phyloP scores from a whole-genome alignment of 2,113 vertebrate genomes.

The Python bivittatus region DNA sequence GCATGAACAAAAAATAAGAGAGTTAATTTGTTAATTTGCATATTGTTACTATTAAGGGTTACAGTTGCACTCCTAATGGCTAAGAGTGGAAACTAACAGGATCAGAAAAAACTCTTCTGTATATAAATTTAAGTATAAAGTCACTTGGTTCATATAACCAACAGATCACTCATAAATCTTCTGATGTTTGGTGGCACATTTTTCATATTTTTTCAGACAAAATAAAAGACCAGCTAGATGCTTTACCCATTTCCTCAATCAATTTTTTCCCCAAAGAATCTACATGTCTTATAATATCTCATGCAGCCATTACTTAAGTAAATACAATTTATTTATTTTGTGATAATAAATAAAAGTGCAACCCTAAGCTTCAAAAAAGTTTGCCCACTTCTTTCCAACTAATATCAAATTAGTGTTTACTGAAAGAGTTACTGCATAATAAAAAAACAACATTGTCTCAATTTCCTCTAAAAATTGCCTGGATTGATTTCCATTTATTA shows the following conservation, averaged over 20 bases:
- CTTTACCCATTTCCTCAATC: background rate
- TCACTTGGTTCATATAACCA: background rate
- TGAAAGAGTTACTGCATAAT: background rate
- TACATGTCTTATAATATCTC: background rate
- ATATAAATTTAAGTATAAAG: background rate
- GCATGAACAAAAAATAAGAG: background rate
- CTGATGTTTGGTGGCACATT: background rate
- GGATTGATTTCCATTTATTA: background rate
- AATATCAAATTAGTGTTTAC: background rate
- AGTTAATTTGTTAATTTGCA: background rate
- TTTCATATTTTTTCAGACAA: background rate
- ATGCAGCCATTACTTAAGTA: background rate
- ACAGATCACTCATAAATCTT: background rate
- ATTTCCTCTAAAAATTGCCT: background rate
- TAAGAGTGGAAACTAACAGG: background rate
- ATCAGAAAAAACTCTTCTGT: background rate
- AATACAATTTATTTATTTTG: background rate
- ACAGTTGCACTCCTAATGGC: background rate
- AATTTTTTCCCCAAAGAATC: background rate
- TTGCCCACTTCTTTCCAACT: background rate
- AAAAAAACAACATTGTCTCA: background rate
- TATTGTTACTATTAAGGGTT: background rate
- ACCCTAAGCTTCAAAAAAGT: background rate
- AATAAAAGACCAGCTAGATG: background rate
- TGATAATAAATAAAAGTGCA: background rate